A percentile compares a stretch with the other conserved stretches of the same genome.
phyloP scores from a whole-genome alignment of 2,113 vertebrate genomes.

The Sylvietta virens region DNA sequence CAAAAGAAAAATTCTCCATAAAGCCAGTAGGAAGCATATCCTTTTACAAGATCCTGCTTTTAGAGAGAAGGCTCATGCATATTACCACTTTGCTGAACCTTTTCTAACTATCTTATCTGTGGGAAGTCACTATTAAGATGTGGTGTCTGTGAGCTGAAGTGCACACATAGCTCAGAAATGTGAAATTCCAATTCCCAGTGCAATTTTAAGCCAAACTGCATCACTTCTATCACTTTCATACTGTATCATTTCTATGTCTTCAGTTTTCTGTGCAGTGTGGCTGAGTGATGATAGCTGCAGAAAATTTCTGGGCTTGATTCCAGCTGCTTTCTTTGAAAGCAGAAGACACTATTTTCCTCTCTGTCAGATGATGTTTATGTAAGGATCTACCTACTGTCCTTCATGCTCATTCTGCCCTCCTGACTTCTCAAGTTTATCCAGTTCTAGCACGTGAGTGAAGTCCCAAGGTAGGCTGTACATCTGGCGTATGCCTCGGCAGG shows the following conservation, averaged over 20 bases:
- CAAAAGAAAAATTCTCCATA: neutral
- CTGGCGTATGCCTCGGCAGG: rapidly evolving
- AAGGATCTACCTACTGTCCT: neutral
- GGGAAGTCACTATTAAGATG: neutral
- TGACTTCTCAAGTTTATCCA: neutral
- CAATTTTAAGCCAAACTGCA: neutral
- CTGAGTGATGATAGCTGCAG: neutral
- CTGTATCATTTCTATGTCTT: neutral
- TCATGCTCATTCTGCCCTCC: neutral
- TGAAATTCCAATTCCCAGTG: neutral
- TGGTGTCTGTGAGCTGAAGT: neutral
- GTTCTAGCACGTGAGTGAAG: neutral
- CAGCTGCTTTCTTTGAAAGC: slow-evolving; percentile 8
- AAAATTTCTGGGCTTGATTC: slow-evolving; percentile 5
- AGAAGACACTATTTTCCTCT: neutral
- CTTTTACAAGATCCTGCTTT: neutral
- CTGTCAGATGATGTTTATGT: neutral
- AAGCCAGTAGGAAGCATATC: neutral
- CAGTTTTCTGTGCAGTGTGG: neutral
- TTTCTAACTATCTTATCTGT: neutral
- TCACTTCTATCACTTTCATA: neutral
- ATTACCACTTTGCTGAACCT: neutral
- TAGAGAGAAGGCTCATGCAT: neutral
- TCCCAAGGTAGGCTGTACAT: neutral
- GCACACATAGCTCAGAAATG: neutral